phyloP scores from a whole-genome alignment of 2,888 invertebrate species.

The Atethmia centrago region DNA sequence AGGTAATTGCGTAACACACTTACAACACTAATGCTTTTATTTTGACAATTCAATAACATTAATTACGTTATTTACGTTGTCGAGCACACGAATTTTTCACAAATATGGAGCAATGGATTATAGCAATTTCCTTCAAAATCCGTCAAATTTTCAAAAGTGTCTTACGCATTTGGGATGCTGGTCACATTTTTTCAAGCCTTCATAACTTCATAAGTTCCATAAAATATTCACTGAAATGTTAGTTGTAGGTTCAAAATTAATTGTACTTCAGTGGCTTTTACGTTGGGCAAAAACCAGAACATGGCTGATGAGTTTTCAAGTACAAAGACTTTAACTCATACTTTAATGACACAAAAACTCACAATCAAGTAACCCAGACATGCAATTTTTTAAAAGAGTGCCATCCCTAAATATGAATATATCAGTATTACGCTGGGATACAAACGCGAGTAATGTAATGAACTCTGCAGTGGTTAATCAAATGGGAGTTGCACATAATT shows the following conservation, averaged over 20 bases:
- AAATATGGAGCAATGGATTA: neutral
- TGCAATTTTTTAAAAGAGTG: neutral
- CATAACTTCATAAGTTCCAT: neutral
- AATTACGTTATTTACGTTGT: no score
- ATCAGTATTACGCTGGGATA: neutral
- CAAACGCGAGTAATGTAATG: slow-evolving; percentile 34
- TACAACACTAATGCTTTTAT: neutral
- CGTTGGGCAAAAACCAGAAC: neutral
- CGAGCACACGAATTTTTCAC: neutral
- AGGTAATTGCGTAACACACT: neutral
- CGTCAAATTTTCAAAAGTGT: neutral
- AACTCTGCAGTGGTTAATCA: slow-evolving; percentile 36
- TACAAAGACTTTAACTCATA: neutral
- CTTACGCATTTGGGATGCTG: neutral
- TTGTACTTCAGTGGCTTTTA: neutral
- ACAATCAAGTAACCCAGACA: neutral
- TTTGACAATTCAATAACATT: neutral
- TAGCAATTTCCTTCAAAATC: neutral
- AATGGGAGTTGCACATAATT: slow-evolving; percentile 33
- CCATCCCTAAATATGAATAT: slow-evolving; percentile 32
- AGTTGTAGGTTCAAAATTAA: neutral
- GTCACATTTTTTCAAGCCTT: neutral
- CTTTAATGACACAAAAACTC: neutral
- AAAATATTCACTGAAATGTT: neutral
- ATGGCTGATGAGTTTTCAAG: neutral